Evolutionary conservation across 2,113 vertebrate genomes (phyloP).

Genomic region (Prionailurus viverrinus): DNA sequence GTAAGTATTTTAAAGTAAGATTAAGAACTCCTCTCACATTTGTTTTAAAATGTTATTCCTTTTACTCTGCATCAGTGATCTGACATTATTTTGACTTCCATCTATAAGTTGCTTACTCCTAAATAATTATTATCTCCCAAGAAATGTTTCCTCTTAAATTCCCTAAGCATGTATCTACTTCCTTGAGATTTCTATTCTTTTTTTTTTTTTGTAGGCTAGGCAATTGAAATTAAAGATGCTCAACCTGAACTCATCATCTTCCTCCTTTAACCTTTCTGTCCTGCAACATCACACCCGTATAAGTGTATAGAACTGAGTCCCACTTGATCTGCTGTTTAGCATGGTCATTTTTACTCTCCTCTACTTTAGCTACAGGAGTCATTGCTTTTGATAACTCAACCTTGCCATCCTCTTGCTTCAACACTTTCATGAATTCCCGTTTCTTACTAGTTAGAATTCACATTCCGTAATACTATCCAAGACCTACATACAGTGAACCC

Average conservation of each 20-base stretch:
- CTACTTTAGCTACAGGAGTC: background rate
- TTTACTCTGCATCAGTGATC: background rate
- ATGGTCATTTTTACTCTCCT: background rate
- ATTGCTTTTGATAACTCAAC: background rate
- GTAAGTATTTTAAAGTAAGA: background rate
- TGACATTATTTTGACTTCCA: background rate
- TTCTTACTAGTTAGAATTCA: background rate
- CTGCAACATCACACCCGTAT: background rate
- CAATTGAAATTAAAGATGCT: background rate
- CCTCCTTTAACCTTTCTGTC: background rate
- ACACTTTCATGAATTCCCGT: background rate
- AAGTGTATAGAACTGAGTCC: background rate
- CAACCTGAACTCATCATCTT: background rate
- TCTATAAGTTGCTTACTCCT: background rate
- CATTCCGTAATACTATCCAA: background rate
- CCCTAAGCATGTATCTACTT: background rate
- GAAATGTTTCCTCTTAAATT: background rate
- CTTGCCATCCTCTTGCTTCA: background rate
- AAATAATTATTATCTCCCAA: background rate
- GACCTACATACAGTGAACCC: background rate
- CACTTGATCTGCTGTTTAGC: background rate
- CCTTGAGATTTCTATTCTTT: background rate
- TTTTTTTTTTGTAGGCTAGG: background rate
- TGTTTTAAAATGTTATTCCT: background rate
- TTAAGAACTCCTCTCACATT: background rate